Conservation (phyloP, 1,140 invertebrate species). For the Aphaenogaster floridana region DNA sequence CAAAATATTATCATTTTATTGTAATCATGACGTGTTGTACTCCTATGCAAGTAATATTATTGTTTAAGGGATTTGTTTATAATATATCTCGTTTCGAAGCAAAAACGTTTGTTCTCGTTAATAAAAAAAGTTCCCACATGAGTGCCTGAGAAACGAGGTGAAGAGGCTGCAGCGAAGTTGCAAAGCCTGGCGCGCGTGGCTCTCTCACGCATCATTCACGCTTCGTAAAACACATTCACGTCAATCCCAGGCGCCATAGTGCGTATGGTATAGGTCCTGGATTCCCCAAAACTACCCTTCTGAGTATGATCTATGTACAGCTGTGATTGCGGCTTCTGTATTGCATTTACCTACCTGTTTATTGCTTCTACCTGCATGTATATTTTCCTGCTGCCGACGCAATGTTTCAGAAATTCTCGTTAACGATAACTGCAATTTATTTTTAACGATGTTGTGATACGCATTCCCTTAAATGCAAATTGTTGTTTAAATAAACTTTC, state of each 20-base stretch:
- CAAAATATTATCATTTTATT: slow-evolving; percentile 33
- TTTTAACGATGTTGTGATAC: not conserved
- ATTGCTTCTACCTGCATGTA: not conserved
- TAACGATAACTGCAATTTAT: not conserved
- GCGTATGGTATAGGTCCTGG: slow-evolving; percentile 58
- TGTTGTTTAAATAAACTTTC: slow-evolving; percentile 7
- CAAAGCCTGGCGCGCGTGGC: slow-evolving; percentile 45
- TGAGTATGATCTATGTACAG: slow-evolving; percentile 38
- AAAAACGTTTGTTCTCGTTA: slow-evolving; percentile 7
- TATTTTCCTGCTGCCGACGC: not conserved
- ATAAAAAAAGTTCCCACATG: not conserved
- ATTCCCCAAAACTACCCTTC: slow-evolving; percentile 67
- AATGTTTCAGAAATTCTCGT: slow-evolving; percentile 5
- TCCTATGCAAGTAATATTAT: not conserved
- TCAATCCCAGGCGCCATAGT: slow-evolving; percentile 68
- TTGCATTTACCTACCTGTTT: slow-evolving; percentile 33
- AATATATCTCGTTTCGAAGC: not conserved
- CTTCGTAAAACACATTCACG: slow-evolving; percentile 72
- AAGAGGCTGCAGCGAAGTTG: slow-evolving; percentile 43
- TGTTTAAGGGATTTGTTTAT: not conserved
- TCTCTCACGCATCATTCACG: slow-evolving; percentile 64
- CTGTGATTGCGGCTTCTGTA: slow-evolving; percentile 50
- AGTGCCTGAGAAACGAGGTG: slow-evolving; percentile 19
- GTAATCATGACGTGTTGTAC: not conserved
- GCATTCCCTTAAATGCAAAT: slow-evolving; percentile 11